Evolutionary conservation across 1,140 invertebrate species (phyloP), one percentile per base, ranked within the genome.

Genomic region (Aleiodes sp.): DNA sequence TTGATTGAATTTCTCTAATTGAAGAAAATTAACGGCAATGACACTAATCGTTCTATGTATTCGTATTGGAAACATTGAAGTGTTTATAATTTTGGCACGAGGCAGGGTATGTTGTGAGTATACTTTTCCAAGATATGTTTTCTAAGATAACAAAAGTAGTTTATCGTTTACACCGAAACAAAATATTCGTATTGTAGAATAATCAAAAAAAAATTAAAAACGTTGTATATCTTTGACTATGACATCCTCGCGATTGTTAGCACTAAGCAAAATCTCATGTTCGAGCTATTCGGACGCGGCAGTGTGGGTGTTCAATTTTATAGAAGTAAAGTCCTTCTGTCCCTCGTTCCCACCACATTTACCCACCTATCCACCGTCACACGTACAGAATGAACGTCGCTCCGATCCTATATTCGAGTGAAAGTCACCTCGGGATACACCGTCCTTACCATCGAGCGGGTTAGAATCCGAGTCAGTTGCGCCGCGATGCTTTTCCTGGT

Each of bases 401-500:
- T 59, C 57, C 33, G 68, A 64, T 52, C 57, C 29, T 28, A 61
- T 35, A 59, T 24, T 35, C 31, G 35, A 65, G 68, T 70, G 68
- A 70, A 70, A 70, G 68, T 70, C 60, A 63, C 60, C 28, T 16
- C 21, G 59, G 43, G 41, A 52, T 56, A 1, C 64, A 19, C 31
- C 57, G 21, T 28, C 35, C 12, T 41, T 26, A 46, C 14, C 28
- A 21, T 35, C 31, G 12, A 12, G 41, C 41, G 41, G 41, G 41
- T 46, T 46, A 19, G 19, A 46, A 46, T 46, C n/a, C n/a, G 37
- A 65, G 31, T 66, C 68, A 70, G 68, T 70, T 62, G 62, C 52
- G 43, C 24, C 68, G 68, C 68, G 68, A 70, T 52, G 37, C 62
- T 33, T 70, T 65, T 41, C 62, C 68, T 60, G 68, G 68, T 70